A percentile compares a stretch with the other conserved stretches of the same genome.
These are phyloP conservation scores for Iguana delicatissima DNA, from an alignment of 2,797 vertebrate genomes.

Conservation along the genomic window DNA sequence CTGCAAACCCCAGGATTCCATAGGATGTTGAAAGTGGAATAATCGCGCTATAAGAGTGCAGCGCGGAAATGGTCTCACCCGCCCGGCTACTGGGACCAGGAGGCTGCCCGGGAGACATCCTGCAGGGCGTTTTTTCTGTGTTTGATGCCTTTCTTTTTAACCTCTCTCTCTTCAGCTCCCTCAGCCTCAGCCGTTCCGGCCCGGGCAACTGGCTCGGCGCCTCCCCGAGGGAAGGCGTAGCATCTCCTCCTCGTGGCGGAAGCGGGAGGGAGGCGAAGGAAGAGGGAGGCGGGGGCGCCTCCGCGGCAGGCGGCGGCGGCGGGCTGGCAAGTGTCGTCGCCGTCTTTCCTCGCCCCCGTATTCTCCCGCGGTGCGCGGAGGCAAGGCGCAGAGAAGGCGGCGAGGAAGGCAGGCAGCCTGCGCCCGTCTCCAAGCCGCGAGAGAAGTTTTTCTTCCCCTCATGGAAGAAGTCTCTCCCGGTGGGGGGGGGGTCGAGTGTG, in stretches of 20 bases:
- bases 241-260: slow-evolving; percentile 71
- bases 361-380: too few relatives aligned
- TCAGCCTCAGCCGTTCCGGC: neutral
- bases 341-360: slow-evolving; percentile 3
- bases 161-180: neutral
- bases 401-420: neutral
- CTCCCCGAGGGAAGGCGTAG: slow-evolving; percentile 70
- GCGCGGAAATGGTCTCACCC: too few relatives aligned
- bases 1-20: too few relatives aligned
- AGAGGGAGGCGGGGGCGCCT: neutral
- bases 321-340: slow-evolving; percentile 59
- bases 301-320: neutral
- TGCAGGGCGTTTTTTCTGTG: too few relatives aligned
- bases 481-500: too few relatives aligned
- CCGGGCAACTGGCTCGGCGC: slow-evolving; percentile 2
- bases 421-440: neutral
- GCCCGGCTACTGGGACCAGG: too few relatives aligned
- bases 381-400: neutral
- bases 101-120: too few relatives aligned
- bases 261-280: slow-evolving; percentile 42
- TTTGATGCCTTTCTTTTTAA: too few relatives aligned
- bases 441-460: too few relatives aligned
- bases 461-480: too few relatives aligned
- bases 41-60: too few relatives aligned
- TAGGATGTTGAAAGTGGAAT: too few relatives aligned